phyloP scores from a whole-genome alignment of 2,797 vertebrate genomes.

The Psittacula echo region DNA sequence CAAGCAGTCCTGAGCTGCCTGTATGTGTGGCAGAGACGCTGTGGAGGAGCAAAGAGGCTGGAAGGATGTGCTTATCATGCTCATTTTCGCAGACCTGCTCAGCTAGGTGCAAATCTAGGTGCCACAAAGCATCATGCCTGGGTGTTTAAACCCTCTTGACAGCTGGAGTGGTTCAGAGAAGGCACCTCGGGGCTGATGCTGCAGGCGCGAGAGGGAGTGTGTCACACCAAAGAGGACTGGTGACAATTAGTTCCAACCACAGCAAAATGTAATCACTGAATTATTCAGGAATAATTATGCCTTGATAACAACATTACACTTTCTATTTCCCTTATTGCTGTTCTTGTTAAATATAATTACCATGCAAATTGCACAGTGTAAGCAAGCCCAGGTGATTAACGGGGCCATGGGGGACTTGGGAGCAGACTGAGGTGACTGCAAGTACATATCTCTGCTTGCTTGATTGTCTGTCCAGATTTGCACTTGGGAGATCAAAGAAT shows the following conservation, averaged over 20 bases:
- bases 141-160: neutral
- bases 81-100: neutral
- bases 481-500: neutral
- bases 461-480: neutral
- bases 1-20: neutral
- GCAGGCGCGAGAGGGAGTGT: neutral
- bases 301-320: constrained; percentile 72
- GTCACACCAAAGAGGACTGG: neutral
- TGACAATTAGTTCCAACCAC: constrained; percentile 48
- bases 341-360: constrained; percentile 77
- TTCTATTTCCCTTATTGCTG: constrained; percentile 72
- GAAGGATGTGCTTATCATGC: neutral
- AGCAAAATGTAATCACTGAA: constrained; percentile 67
- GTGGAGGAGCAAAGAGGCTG: neutral
- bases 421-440: constrained; percentile 34
- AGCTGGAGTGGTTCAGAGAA: neutral
- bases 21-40: rapidly evolving
- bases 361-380: constrained; percentile 67
- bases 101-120: neutral
- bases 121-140: neutral
- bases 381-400: constrained; percentile 71
- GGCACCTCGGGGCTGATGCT: neutral
- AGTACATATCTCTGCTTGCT: constrained; percentile 23
- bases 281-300: constrained; percentile 72
- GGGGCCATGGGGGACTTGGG: constrained; percentile 2